Percentiles rank a stretch among this genome's conserved stretches.
Conservation (phyloP, 2,888 invertebrate genomes). For the Lathronympha strigana region DNA sequence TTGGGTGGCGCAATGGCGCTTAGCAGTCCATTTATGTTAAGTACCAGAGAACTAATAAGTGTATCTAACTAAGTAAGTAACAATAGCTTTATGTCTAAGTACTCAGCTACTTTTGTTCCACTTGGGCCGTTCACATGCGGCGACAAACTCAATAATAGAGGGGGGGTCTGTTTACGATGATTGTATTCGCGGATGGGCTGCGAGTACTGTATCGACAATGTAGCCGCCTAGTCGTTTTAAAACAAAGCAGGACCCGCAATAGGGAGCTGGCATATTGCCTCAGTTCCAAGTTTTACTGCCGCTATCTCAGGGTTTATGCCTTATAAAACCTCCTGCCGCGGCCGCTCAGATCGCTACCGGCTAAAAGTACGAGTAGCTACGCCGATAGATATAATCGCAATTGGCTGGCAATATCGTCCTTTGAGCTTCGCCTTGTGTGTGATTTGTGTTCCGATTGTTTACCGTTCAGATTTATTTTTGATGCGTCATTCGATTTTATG, state of each 20-base stretch:
- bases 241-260: conserved; percentile 74
- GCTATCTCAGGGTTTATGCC: conserved; percentile 77
- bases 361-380: conserved; percentile 58
- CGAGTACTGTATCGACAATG: conserved; percentile 53
- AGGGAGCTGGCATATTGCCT: conserved; percentile 76
- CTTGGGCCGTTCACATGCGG: conserved; percentile 23
- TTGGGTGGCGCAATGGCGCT: too few relatives aligned
- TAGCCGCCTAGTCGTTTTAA: conserved; percentile 66
- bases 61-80: background rate
- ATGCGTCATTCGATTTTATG: conserved; percentile 25
- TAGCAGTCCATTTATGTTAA: too few relatives aligned
- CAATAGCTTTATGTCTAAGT: background rate
- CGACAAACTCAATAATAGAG: conserved; percentile 27
- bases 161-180: conserved; percentile 41
- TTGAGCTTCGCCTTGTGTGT: conserved; percentile 28
- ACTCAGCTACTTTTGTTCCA: conserved; percentile 18
- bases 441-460: conserved; percentile 32
- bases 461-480: conserved; percentile 22
- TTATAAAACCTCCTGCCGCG: conserved; percentile 73
- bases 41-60: background rate
- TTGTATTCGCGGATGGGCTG: conserved; percentile 43
- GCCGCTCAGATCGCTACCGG: conserved; percentile 61
- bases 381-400: conserved; percentile 66
- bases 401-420: conserved; percentile 59
- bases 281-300: conserved; percentile 74